Conservation (phyloP, 2,113 vertebrate genomes). For the Verasper variegatus region DNA sequence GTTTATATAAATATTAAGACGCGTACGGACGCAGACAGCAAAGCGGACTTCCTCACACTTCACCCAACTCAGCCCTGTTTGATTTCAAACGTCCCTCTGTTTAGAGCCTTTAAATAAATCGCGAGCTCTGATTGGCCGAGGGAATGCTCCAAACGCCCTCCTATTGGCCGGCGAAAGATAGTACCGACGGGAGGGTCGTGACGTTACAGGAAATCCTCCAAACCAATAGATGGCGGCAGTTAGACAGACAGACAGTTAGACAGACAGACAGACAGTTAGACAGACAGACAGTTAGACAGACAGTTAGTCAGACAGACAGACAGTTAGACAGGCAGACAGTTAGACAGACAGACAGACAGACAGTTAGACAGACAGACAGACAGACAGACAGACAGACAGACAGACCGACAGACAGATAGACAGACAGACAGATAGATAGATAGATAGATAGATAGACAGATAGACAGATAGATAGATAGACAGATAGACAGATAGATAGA, state of each 20-base stretch:
- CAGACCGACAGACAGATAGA: too few relatives aligned
- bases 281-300: too few relatives aligned
- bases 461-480: too few relatives aligned
- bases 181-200: neutral
- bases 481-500: too few relatives aligned
- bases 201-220: slow-evolving; percentile 40
- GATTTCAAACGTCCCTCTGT: slow-evolving; percentile 82
- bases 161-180: too few relatives aligned
- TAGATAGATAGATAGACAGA: too few relatives aligned
- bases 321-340: too few relatives aligned
- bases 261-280: neutral
- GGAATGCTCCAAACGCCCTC: neutral
- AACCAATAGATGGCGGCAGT: slow-evolving; percentile 31
- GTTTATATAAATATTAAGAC: neutral
- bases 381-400: too few relatives aligned
- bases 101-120: slow-evolving; percentile 73
- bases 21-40: rapidly evolving
- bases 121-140: slow-evolving; percentile 69
- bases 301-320: too few relatives aligned
- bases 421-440: too few relatives aligned
- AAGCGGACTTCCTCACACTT: neutral
- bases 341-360: too few relatives aligned
- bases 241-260: neutral
- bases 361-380: too few relatives aligned
- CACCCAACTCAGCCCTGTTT: slow-evolving; percentile 17